A percentile compares a stretch with the other conserved stretches of the same genome.
These are phyloP conservation scores for Anser brachyrhynchus DNA, from an alignment of 2,113 vertebrate species.

Conservation along the genomic window DNA sequence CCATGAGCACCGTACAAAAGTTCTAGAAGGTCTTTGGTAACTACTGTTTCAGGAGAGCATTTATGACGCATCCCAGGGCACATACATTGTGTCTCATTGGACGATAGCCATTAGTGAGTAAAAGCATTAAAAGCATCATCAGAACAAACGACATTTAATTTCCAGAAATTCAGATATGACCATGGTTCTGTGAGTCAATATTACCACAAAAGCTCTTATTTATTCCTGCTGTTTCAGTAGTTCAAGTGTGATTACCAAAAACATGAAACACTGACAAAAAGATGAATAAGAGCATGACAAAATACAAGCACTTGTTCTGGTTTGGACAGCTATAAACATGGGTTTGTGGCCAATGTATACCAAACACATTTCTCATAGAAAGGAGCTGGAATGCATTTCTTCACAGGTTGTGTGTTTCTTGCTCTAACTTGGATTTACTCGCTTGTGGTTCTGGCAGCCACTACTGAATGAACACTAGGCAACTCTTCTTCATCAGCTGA, in stretches of 20 bases:
- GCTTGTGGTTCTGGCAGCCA: background rate
- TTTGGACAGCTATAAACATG: background rate
- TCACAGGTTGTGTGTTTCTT: background rate
- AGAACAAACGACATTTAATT: background rate
- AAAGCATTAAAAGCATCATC: conserved; percentile 3
- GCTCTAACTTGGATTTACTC: background rate
- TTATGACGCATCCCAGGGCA: background rate
- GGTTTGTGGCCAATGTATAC: background rate
- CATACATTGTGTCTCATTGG: background rate
- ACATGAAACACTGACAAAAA: background rate
- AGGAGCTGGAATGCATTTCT: background rate
- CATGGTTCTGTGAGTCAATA: background rate
- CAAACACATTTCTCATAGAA: background rate
- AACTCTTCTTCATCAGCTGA: background rate
- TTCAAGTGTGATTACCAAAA: background rate
- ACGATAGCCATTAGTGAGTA: background rate
- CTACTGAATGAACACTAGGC: background rate
- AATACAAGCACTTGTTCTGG: background rate
- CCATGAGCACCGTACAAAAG: background rate
- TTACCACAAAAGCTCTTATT: background rate
- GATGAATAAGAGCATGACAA: background rate
- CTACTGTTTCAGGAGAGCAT: background rate
- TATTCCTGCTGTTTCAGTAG: background rate
- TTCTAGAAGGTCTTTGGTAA: background rate
- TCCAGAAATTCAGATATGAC: background rate